phyloP scores from a whole-genome alignment of 2,888 invertebrate genomes.

The Lagria hirta region DNA sequence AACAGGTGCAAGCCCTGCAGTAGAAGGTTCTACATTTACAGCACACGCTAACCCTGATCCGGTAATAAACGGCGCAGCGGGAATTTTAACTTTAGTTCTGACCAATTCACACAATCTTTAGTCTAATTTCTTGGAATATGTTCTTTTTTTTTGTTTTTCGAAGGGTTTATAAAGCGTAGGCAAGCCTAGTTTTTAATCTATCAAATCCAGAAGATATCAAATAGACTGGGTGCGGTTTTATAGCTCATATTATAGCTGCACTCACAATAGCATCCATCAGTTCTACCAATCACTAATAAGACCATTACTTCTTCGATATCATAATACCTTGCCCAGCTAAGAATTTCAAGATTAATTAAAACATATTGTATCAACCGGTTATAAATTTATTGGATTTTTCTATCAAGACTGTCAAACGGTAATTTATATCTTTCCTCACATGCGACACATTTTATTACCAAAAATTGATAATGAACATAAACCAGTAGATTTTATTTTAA shows the following conservation, averaged over 20 bases:
- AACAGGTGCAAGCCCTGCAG: conserved; percentile 46
- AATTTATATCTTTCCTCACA: conserved; percentile 30
- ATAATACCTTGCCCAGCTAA: conserved; percentile 43
- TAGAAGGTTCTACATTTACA: conserved; percentile 35
- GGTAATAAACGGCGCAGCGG: conserved; percentile 35
- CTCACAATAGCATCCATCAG: conserved; percentile 39
- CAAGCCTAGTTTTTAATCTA: conserved; percentile 50
- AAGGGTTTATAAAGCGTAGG: conserved; percentile 27
- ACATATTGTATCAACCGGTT: conserved; percentile 42
- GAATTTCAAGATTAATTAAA: conserved; percentile 45
- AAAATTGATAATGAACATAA: too few species aligned
- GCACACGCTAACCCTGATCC: conserved; percentile 36
- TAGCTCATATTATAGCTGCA: conserved; percentile 48
- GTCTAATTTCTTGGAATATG: not conserved
- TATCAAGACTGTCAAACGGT: conserved; percentile 36
- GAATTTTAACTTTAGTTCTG: conserved; percentile 36
- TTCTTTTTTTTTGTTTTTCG: conserved; percentile 2
- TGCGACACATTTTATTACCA: not conserved
- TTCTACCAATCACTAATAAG: conserved; percentile 51
- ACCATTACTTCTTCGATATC: conserved; percentile 50
- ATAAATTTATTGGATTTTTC: conserved; percentile 40
- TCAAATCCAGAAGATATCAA: conserved; percentile 46
- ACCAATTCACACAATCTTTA: conserved; percentile 32
- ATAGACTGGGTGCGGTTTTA: conserved; percentile 48
- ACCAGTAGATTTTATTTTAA: too few species aligned